Conservation (phyloP, 2,888 invertebrate genomes). For the Coenonympha glycerion region DNA sequence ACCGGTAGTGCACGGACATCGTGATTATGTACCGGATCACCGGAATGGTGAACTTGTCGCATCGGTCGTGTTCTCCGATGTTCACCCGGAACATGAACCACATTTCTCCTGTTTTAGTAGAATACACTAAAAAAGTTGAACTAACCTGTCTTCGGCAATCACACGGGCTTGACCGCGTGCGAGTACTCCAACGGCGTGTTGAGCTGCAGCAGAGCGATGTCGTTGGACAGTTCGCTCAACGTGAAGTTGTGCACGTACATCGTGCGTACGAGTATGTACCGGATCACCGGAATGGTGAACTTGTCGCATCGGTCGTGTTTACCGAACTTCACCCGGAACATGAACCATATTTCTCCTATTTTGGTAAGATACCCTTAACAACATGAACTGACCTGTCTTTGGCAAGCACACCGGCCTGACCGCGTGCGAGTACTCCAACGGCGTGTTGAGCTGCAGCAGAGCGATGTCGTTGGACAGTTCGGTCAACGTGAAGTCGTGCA, state of each 20-base stretch:
- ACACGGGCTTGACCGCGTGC: constrained; percentile 86
- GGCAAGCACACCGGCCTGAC: constrained; percentile 90
- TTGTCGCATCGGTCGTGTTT: constrained; percentile 88
- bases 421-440: constrained; percentile 83
- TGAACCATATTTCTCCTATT: too few species aligned
- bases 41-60: too few species aligned
- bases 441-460: constrained; percentile 83
- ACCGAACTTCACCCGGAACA: constrained; percentile 90
- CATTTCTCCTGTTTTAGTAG: too few species aligned
- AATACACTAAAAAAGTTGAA: too few species aligned
- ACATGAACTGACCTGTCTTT: constrained; percentile 45
- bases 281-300: constrained; percentile 79
- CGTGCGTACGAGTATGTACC: constrained; percentile 82
- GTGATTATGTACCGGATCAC: too few species aligned
- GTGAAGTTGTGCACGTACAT: constrained; percentile 87
- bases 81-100: too few species aligned
- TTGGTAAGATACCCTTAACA: too few species aligned
- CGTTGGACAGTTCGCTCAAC: constrained; percentile 87
- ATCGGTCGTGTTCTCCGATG: too few species aligned
- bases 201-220: constrained; percentile 85
- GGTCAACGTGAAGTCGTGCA: constrained; percentile 86
- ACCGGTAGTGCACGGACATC: constrained; percentile 83
- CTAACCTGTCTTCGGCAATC: constrained; percentile 78
- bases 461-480: constrained; percentile 92
- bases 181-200: constrained; percentile 86